Percentiles rank a stretch among this genome's conserved stretches.
These are phyloP conservation scores for Drosophila tropicalis DNA, from an alignment of 1,140 invertebrate species.

Conservation along the genomic window DNA sequence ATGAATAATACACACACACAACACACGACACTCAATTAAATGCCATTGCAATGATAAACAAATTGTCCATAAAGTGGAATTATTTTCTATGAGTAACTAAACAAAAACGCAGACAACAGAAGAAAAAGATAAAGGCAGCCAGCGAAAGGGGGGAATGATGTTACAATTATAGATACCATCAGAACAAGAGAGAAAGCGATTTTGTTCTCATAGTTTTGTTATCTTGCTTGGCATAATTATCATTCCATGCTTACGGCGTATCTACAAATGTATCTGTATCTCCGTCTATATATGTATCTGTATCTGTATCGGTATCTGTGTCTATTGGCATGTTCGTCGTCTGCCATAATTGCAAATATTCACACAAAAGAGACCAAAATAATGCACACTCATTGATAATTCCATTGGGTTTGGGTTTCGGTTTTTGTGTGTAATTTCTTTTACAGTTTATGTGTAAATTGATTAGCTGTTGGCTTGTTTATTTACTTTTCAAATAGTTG, in stretches of 20 bases:
- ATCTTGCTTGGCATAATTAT: constrained; percentile 22
- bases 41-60: constrained; percentile 33
- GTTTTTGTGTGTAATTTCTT: constrained; percentile 2
- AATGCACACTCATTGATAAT: constrained; percentile 41
- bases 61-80: constrained; percentile 18
- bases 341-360: constrained; percentile 31
- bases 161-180: constrained; percentile 23
- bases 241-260: constrained; percentile 21
- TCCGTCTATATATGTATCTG: constrained; percentile 27
- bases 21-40: constrained; percentile 57
- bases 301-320: constrained; percentile 4
- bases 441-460: constrained; percentile 28
- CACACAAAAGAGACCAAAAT: neutral
- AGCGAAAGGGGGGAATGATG: neutral
- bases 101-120: neutral
- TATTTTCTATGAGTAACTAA: neutral
- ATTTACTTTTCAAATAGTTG: constrained; percentile 55
- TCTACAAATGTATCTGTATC: constrained; percentile 42
- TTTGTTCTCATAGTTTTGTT: constrained; percentile 11
- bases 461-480: constrained; percentile 32
- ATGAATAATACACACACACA: constrained; percentile 54
- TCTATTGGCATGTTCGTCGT: constrained; percentile 5
- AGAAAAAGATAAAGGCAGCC: neutral
- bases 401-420: neutral
- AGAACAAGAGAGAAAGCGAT: constrained; percentile 3